A percentile compares a stretch with the other conserved stretches of the same genome.
These are phyloP conservation scores for Sinocyclocheilus anophthalmus DNA, from an alignment of 2,113 vertebrate genomes.

Conservation along the genomic window DNA sequence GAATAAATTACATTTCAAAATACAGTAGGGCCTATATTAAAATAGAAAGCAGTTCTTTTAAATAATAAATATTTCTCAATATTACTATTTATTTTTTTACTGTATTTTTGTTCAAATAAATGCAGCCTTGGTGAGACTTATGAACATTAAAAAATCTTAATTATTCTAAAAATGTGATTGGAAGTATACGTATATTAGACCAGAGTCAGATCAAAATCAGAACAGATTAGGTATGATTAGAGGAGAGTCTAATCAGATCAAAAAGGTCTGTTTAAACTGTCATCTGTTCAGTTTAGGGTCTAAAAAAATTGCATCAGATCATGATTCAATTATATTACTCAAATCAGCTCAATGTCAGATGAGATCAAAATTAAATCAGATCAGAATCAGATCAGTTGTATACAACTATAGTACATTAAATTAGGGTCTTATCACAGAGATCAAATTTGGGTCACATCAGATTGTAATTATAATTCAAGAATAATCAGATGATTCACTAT, in stretches of 20 bases:
- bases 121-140: background rate
- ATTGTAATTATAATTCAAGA: background rate
- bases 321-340: background rate
- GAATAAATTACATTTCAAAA: background rate
- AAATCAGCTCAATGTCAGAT: background rate
- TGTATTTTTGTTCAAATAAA: background rate
- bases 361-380: background rate
- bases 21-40: no score
- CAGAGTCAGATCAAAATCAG: background rate
- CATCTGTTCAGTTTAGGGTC: background rate
- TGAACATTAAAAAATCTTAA: no score
- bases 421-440: background rate
- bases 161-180: no score
- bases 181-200: background rate
- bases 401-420: background rate
- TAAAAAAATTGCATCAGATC: background rate
- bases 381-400: background rate
- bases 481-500: background rate
- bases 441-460: no score
- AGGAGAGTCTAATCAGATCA: background rate
- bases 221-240: background rate
- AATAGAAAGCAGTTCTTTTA: background rate
- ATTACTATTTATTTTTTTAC: background rate
- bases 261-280: background rate
- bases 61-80: background rate